These are phyloP conservation scores for Panopea generosa DNA, from an alignment of 2,888 invertebrate species.

Conservation along the genomic window DNA sequence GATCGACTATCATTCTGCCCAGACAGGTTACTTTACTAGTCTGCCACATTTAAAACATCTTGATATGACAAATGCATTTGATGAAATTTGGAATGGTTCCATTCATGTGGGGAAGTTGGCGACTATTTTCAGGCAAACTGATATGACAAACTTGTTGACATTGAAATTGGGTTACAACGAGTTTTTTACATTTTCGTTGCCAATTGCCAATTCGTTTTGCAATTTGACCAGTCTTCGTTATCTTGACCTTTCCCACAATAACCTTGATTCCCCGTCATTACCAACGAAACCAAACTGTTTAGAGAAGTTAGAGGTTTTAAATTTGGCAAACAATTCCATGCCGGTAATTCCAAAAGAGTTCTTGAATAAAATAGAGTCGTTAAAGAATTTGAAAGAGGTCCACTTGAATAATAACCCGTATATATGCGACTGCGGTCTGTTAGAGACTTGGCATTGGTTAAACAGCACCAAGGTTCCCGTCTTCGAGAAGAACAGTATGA, in stretches of 20 bases:
- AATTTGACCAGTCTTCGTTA: slow-evolving; percentile 46
- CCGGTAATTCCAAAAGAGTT: slow-evolving; percentile 35
- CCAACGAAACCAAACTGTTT: slow-evolving; percentile 37
- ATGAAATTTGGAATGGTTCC: slow-evolving; percentile 54
- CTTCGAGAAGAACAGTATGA: slow-evolving; percentile 27
- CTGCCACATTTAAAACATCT: slow-evolving; percentile 51
- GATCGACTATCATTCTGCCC: slow-evolving; percentile 42
- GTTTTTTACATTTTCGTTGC: slow-evolving; percentile 51
- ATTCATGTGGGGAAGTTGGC: slow-evolving; percentile 61
- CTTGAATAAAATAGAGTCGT: slow-evolving; percentile 30
- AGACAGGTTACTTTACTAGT: slow-evolving; percentile 60
- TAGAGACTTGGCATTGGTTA: slow-evolving; percentile 65
- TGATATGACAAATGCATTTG: slow-evolving; percentile 64
- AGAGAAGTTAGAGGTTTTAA: slow-evolving; percentile 49
- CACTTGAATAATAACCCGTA: slow-evolving; percentile 61
- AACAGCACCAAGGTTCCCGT: slow-evolving; percentile 46
- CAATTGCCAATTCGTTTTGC: slow-evolving; percentile 60
- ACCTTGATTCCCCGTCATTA: slow-evolving; percentile 37
- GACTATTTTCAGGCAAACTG: slow-evolving; percentile 48
- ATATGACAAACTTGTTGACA: slow-evolving; percentile 52
- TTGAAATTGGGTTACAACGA: slow-evolving; percentile 63
- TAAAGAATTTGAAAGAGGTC: slow-evolving; percentile 42
- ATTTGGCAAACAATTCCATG: slow-evolving; percentile 66
- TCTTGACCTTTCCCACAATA: slow-evolving; percentile 63
- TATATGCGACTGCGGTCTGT: slow-evolving; percentile 66